Evolutionary conservation across 2,113 vertebrate genomes (phyloP).

Genomic region (Eleginops maclovinus): DNA sequence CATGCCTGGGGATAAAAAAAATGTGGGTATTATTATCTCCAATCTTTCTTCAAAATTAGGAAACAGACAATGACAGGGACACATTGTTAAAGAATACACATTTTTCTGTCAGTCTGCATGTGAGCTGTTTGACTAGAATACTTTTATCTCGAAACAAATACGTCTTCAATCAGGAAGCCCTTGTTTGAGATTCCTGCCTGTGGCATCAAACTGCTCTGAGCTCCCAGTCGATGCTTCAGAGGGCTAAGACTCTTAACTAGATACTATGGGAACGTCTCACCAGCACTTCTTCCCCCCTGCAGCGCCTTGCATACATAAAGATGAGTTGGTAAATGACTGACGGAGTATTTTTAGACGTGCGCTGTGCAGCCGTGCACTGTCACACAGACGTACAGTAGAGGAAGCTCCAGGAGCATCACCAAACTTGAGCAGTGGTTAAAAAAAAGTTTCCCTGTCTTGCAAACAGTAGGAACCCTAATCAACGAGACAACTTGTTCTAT

Average conservation of each 20-base stretch:
- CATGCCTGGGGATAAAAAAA: background rate
- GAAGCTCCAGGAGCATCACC: background rate
- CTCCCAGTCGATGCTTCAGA: slow-evolving; percentile 29
- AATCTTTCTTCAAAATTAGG: too few species aligned
- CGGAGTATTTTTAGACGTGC: slow-evolving; percentile 62
- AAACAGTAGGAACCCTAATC: background rate
- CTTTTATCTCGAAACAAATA: slow-evolving; percentile 23
- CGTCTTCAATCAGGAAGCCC: slow-evolving; percentile 30
- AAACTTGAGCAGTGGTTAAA: background rate
- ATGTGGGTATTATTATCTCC: background rate
- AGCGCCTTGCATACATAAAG: slow-evolving; percentile 50
- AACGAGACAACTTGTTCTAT: background rate
- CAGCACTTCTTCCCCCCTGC: slow-evolving; percentile 8
- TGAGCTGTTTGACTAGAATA: slow-evolving; percentile 34
- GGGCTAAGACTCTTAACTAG: slow-evolving; percentile 51
- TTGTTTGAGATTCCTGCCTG: slow-evolving; percentile 50
- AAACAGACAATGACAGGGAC: slow-evolving; percentile 15
- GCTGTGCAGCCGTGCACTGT: slow-evolving; percentile 10
- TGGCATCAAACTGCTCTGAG: slow-evolving; percentile 18
- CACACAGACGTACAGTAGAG: slow-evolving; percentile 7
- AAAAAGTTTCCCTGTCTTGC: background rate
- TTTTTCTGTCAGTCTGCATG: slow-evolving; percentile 32
- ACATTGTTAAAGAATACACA: background rate
- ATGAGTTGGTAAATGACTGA: slow-evolving; percentile 47
- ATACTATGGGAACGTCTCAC: slow-evolving; percentile 25